Conservation (phyloP, 1,140 invertebrate species). For the Drosophila carrolli region DNA sequence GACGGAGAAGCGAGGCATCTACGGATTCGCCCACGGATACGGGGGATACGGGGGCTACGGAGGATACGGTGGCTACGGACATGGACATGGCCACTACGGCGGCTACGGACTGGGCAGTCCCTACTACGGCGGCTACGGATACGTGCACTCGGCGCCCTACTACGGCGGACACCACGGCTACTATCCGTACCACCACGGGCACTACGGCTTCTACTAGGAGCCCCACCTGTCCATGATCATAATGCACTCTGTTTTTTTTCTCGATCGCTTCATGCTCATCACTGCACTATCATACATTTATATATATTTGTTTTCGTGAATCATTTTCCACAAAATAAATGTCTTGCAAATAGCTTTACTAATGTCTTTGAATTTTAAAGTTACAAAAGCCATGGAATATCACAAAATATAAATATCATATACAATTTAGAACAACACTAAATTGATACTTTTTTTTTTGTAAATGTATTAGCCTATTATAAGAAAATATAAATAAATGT, state of each 20-base stretch:
- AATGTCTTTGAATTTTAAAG: conserved; percentile 4
- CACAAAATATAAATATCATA: conserved; percentile 1
- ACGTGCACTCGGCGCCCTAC: conserved; percentile 60
- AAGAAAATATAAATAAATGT: background rate
- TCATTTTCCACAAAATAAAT: conserved; percentile 29
- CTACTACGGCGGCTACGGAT: conserved; percentile 68
- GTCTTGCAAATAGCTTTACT: conserved; percentile 27
- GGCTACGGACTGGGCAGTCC: conserved; percentile 59
- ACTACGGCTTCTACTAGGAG: conserved; percentile 68
- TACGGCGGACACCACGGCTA: conserved; percentile 70
- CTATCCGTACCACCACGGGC: conserved; percentile 73
- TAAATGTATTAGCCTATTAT: background rate
- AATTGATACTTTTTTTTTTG: background rate
- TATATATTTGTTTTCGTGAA: conserved; percentile 31
- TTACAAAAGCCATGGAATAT: no score
- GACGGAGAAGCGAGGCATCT: conserved; percentile 76
- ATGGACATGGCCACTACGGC: conserved; percentile 50
- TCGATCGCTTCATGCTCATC: conserved; percentile 45
- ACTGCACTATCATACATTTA: conserved; percentile 19
- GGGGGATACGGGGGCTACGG: conserved; percentile 31
- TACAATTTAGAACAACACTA: background rate
- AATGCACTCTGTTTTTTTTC: conserved; percentile 25
- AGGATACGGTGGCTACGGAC: conserved; percentile 58
- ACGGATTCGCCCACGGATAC: conserved; percentile 70
- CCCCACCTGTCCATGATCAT: conserved; percentile 17